A percentile compares a stretch with the other conserved stretches of the same genome.
Evolutionary conservation across 2,113 vertebrate genomes (phyloP).

Genomic region (Macrotus californicus): DNA sequence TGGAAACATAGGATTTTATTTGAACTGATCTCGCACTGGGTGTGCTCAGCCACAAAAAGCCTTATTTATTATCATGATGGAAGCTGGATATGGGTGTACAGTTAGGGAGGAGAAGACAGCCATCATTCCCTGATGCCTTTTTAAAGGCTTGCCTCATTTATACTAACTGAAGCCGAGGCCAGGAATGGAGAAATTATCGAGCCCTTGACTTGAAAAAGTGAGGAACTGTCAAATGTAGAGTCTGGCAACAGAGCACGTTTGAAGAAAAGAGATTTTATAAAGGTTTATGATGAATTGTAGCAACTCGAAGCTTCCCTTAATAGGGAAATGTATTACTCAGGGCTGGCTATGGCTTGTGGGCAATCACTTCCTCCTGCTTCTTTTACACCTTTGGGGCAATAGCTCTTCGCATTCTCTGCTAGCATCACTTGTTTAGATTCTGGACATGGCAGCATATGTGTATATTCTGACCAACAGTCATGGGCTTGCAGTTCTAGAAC

Average conservation of each 20-base stretch:
- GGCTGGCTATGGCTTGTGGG: conserved; percentile 23
- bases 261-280: conserved; percentile 58
- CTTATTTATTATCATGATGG: conserved; percentile 64
- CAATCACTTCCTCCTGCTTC: conserved; percentile 45
- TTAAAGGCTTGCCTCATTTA: conserved; percentile 56
- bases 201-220: conserved; percentile 52
- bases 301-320: conserved; percentile 45
- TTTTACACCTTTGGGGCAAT: not conserved
- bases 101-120: conserved; percentile 34
- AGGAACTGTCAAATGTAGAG: conserved; percentile 47
- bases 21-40: conserved; percentile 30
- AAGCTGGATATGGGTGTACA: not conserved
- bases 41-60: conserved; percentile 30
- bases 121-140: conserved; percentile 61
- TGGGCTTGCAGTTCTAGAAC: not conserved
- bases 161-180: conserved; percentile 43
- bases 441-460: not conserved
- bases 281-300: conserved; percentile 57
- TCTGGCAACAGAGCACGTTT: conserved; percentile 40
- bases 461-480: not conserved
- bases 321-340: conserved; percentile 53
- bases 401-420: not conserved
- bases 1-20: conserved; percentile 16
- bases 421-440: not conserved
- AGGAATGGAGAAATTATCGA: conserved; percentile 58